A percentile compares a stretch with the other conserved stretches of the same genome.
phyloP scores from a whole-genome alignment of 2,113 vertebrate genomes.

The Ceratotherium simum region DNA sequence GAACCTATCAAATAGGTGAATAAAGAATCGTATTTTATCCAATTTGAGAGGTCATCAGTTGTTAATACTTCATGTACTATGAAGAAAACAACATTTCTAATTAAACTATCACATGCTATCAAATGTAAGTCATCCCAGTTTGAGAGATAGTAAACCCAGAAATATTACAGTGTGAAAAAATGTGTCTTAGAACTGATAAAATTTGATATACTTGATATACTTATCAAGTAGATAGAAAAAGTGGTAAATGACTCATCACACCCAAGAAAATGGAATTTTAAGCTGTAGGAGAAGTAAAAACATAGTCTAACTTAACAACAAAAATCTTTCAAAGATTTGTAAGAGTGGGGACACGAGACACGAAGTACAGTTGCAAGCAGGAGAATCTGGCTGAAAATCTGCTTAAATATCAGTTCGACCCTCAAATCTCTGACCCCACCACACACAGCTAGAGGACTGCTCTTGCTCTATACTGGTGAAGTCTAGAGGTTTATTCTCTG shows the following conservation, averaged over 20 bases:
- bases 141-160: not conserved
- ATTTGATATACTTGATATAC: not conserved
- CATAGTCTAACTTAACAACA: too few species aligned
- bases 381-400: not conserved
- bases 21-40: not conserved
- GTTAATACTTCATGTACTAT: not conserved
- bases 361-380: not conserved
- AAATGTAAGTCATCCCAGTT: not conserved
- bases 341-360: accelerated
- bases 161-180: not conserved
- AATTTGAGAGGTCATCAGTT: not conserved
- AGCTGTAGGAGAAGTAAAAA: not conserved
- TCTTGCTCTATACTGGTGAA: not conserved
- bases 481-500: not conserved
- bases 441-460: not conserved
- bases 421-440: not conserved
- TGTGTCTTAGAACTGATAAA: not conserved
- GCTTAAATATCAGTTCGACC: not conserved
- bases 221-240: not conserved
- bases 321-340: not conserved
- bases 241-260: not conserved
- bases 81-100: not conserved
- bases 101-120: not conserved
- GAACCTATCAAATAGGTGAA: not conserved
- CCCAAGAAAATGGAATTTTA: not conserved